Conservation (phyloP, 2,113 vertebrate species). For the Zootoca vivipara region DNA sequence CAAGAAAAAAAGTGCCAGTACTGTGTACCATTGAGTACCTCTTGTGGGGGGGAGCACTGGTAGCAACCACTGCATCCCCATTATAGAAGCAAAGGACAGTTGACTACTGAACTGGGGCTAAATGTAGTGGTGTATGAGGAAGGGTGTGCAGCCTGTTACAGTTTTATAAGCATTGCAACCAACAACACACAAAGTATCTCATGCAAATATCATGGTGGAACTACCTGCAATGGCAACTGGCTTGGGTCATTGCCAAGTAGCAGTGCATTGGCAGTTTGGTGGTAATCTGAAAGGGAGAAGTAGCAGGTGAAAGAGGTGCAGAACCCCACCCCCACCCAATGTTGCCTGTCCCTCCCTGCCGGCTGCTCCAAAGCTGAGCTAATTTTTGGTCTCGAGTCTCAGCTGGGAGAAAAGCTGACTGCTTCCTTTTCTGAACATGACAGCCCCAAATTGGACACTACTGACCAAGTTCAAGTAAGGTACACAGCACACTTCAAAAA, state of each 20-base stretch:
- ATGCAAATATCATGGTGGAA: neutral
- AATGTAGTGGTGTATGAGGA: neutral
- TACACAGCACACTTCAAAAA: slow-evolving; percentile 33
- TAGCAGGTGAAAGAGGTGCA: neutral
- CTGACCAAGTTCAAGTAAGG: slow-evolving; percentile 66
- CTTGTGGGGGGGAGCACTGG: neutral
- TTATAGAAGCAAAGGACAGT: neutral
- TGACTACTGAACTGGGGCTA: neutral
- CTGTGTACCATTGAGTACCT: too few species aligned
- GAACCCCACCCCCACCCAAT: neutral
- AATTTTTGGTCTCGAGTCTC: neutral
- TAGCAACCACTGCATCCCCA: neutral
- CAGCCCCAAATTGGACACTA: slow-evolving; percentile 46
- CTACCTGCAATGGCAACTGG: neutral
- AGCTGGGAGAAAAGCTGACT: neutral
- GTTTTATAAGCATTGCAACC: neutral
- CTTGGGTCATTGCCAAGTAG: neutral
- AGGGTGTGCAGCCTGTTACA: neutral
- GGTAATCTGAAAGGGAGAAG: neutral
- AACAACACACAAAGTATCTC: neutral
- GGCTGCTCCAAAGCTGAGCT: too few species aligned
- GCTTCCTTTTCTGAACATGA: slow-evolving; percentile 52
- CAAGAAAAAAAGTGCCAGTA: neutral
- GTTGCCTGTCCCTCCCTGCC: neutral
- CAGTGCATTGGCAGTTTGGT: neutral